These are phyloP conservation scores for Staurois parvus DNA, from an alignment of 2,797 vertebrate genomes.

Conservation along the genomic window DNA sequence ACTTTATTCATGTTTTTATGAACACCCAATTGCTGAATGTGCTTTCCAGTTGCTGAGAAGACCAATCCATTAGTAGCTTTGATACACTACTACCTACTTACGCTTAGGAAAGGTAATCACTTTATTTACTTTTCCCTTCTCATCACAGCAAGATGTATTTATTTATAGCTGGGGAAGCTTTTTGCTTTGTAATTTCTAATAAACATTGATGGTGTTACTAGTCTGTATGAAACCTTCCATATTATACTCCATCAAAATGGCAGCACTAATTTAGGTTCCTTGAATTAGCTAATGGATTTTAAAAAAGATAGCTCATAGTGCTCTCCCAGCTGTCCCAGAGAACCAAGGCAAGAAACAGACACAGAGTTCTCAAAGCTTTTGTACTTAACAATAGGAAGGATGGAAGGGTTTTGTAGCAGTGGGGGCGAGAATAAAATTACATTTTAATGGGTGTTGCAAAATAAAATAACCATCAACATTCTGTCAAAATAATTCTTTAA, in stretches of 20 bases:
- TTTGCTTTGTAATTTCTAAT: conserved; percentile 84
- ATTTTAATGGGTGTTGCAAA: conserved; percentile 51
- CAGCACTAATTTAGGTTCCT: conserved; percentile 94
- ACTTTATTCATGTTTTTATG: conserved; percentile 8
- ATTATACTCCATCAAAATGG: conserved; percentile 91
- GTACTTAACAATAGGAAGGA: background rate
- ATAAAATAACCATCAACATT: conserved; percentile 40
- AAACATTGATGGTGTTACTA: conserved; percentile 97
- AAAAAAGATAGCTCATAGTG: conserved; percentile 83
- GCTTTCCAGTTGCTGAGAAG: background rate
- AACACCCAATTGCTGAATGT: background rate
- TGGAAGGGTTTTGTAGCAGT: background rate
- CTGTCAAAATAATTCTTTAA: conserved; percentile 39
- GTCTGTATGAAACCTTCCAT: conserved; percentile 84
- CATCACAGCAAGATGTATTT: conserved; percentile 71
- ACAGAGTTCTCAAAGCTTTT: conserved; percentile 79
- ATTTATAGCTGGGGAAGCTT: conserved; percentile 75
- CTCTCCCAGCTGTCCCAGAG: conserved; percentile 83
- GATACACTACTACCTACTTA: conserved; percentile 13
- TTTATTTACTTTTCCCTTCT: conserved; percentile 46
- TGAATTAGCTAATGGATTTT: conserved; percentile 96
- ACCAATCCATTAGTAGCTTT: conserved; percentile 39
- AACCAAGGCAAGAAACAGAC: conserved; percentile 79
- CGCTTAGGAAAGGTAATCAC: conserved; percentile 31
- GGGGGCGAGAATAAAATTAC: conserved; percentile 30